A percentile compares a stretch with the other conserved stretches of the same genome.
These are phyloP conservation scores for Prietella phreatophila DNA, from an alignment of 2,113 vertebrate species.

Conservation along the genomic window DNA sequence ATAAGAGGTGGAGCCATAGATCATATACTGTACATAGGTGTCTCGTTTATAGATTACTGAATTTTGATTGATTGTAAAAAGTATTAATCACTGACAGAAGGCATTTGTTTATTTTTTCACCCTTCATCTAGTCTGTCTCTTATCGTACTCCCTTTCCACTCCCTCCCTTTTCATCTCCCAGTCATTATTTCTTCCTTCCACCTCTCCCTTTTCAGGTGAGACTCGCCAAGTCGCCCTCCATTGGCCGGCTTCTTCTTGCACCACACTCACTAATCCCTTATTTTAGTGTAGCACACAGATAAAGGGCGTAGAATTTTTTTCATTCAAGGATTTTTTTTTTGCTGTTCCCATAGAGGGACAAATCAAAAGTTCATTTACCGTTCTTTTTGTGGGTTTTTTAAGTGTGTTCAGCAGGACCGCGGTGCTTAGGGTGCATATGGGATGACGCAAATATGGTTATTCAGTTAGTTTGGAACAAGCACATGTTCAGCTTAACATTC, in stretches of 20 bases:
- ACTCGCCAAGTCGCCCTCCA: constrained; percentile 25
- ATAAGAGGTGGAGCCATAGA: neutral
- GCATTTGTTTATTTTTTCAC: neutral
- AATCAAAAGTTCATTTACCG: neutral
- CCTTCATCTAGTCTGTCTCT: neutral
- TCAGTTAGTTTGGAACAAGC: neutral
- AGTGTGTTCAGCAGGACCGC: neutral
- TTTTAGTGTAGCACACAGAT: neutral
- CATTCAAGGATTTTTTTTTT: neutral
- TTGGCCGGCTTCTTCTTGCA: neutral
- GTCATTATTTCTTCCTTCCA: constrained; percentile 34
- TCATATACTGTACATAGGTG: neutral
- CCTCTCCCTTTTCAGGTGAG: constrained; percentile 38
- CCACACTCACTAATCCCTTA: neutral
- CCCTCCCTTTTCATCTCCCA: constrained; percentile 55
- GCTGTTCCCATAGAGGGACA: neutral
- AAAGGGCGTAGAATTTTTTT: neutral
- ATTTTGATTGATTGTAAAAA: neutral
- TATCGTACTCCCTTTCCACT: neutral
- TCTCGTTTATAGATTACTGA: neutral
- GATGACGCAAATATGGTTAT: neutral
- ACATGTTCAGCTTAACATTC: neutral
- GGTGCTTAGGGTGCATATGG: neutral
- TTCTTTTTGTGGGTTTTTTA: neutral
- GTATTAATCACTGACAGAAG: neutral